These are phyloP conservation scores for Novumbra hubbsi DNA, from an alignment of 2,797 vertebrate genomes.

Conservation along the genomic window DNA sequence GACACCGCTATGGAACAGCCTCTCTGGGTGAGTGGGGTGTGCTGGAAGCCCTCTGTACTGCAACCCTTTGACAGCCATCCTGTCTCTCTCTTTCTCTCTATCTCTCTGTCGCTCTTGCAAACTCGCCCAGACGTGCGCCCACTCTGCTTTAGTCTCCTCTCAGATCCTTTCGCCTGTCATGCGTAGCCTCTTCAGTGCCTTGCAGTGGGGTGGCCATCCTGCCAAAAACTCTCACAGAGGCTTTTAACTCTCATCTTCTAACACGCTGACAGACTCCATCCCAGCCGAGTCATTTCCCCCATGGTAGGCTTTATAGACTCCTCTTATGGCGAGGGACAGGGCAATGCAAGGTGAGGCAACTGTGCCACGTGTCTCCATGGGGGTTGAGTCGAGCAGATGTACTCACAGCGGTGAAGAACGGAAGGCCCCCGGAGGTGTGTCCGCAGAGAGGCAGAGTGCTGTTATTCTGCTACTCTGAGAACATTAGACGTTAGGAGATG, in stretches of 20 bases:
- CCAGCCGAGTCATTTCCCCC: neutral
- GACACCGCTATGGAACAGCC: neutral
- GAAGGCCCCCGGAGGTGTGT: neutral
- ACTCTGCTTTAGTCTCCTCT: neutral
- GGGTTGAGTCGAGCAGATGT: neutral
- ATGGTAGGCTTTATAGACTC: neutral
- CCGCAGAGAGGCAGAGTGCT: neutral
- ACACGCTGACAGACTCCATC: constrained; percentile 1
- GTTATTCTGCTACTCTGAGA: neutral
- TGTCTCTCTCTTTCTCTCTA: neutral
- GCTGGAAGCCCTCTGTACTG: neutral
- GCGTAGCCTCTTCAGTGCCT: neutral
- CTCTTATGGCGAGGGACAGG: neutral
- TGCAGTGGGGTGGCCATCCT: constrained; percentile 1
- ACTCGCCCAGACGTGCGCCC: neutral
- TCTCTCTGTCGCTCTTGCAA: neutral
- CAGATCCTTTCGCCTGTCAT: constrained; percentile 12
- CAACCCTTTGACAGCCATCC: neutral
- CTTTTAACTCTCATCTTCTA: constrained; percentile 6
- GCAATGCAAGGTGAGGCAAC: neutral
- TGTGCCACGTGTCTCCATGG: neutral
- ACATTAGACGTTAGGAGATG: neutral
- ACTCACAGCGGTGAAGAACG: neutral
- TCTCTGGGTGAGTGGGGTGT: neutral
- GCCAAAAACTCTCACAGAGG: constrained; percentile 1